Evolutionary conservation across 2,113 vertebrate genomes (phyloP), one percentile per base, ranked within the genome.

Genomic region (Cepphus grylle): DNA sequence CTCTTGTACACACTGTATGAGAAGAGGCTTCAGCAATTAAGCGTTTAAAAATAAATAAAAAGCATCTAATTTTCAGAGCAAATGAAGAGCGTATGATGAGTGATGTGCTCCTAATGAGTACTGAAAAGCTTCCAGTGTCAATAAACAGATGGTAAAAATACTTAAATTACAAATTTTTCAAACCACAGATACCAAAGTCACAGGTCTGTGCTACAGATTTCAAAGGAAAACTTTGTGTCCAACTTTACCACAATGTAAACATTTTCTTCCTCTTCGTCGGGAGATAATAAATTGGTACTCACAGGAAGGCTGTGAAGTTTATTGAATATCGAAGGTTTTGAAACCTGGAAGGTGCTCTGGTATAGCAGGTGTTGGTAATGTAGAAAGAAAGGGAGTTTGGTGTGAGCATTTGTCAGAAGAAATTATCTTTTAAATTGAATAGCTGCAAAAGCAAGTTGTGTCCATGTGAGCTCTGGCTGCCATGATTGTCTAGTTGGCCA

Each of bases 141-240:
- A 96, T 83, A 95, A 95, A 81, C 63, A 92, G 79, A 80, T 58
- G 82, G 82, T 88, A 83, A 94, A 96, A 93, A 93, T 87, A 88
- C 71, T 95, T 77, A 56, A 80, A 36, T 63, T 91, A 73, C 40
- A 72, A 47, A 50, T 91, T 91, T 92, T 91, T 81, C 84, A 94
- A 81, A 84, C 80, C 81, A 52, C 65, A 74, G 47, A 45, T 94
- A 77, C 93, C 49, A 53, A 72, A 82, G 43, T 72, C 71, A 15
- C 62, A 80, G 63, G 63, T 66, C 72, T 81, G 52, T 58, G 45
- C 38, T 84, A 34, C 38, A 67, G 42, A 67, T 63, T 94, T 92
- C 88, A 50, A 27, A 74, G 59, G 30, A 45, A 58, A 94, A 59
- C 9, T 47, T 81, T 71, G 61, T 61, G 47, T 61, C 76, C n/a